Percentiles rank a stretch among this genome's conserved stretches.
These are phyloP conservation scores for Chrosomus eos DNA, from an alignment of 2,797 vertebrate species.

Conservation along the genomic window DNA sequence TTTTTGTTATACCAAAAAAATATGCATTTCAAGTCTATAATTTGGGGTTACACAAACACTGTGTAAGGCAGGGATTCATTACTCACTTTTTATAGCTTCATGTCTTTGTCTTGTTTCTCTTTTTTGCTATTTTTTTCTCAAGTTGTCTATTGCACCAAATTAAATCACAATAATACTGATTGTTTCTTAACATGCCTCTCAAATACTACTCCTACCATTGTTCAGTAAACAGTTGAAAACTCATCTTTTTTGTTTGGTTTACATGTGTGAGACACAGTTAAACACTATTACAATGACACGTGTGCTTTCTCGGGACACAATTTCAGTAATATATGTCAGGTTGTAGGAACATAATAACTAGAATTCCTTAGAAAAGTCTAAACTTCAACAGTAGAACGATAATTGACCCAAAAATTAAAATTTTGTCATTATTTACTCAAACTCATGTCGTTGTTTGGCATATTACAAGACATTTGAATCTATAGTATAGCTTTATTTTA, in stretches of 20 bases:
- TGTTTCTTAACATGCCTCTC: background rate
- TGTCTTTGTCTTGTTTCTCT: background rate
- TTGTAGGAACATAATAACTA: background rate
- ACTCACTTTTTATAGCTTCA: background rate
- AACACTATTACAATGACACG: background rate
- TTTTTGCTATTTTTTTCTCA: background rate
- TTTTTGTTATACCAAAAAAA: no score
- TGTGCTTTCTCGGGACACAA: background rate
- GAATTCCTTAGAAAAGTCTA: no score
- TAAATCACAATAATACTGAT: background rate
- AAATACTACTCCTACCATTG: background rate
- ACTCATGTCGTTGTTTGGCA: no score
- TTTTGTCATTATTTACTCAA: background rate
- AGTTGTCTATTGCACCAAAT: background rate
- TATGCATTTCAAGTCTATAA: background rate
- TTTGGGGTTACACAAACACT: constrained; percentile 18
- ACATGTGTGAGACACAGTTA: background rate
- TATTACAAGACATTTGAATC: no score
- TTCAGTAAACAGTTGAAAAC: background rate
- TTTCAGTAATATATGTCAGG: background rate
- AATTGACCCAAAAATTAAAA: background rate
- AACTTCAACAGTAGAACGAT: no score
- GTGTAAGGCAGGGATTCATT: background rate
- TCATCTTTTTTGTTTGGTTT: background rate
- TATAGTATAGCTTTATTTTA: background rate